Base-by-base conservation (phyloP, 1,140 invertebrate species). In the Archivesica marissinica region DNA sequence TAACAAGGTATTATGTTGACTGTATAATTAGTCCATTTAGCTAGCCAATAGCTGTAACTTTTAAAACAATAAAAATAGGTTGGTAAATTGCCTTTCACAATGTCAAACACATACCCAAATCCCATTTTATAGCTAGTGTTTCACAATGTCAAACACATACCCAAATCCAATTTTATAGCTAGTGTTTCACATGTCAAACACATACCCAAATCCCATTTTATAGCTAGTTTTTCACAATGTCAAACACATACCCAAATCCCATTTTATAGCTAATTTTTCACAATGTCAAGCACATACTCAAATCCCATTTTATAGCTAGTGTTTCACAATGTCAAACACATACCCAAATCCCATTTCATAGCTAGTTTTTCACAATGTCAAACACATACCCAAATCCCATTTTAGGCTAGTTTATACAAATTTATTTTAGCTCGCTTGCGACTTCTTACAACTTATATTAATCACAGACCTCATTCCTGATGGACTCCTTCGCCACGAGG, bases 1-100 rank as follows among this genome's bases (percentile, higher is more conserved):
- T 79, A 20, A 50, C 77, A 38, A 79, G 77, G 77, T 76, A 76
- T 56, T n/a, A 56, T 75, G 50, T 38, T 52, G 47, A 50, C 44
- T 44, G 68, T 72, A 30, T 30, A 30, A 50, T 23, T 72, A 47
- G 44, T 30, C 3, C 47, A 50, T 13, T 50, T 50, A 11, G 68
- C 44, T 25, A 50, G 38, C n/a, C 30, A 72, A 30, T 72, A 30
- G 23, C 35, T 13, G n/a, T n/a, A 39, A 44, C 39, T 68, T n/a
- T 68, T 25, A 38, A 38, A 68, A 39, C 38, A 15, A 25, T 47
- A 1, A 41, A 44, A 41, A 30, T 25, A 72, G 30, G 15, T 72
- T 72, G 38, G 39, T 72, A 72, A 72, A 72, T 41, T 50, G 39
- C 38, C 28, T 50, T 47, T 47, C 44, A 72, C 68, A 72, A 25